Base-by-base conservation (phyloP, 2,797 vertebrate genomes). In the Cyprinella venusta region DNA sequence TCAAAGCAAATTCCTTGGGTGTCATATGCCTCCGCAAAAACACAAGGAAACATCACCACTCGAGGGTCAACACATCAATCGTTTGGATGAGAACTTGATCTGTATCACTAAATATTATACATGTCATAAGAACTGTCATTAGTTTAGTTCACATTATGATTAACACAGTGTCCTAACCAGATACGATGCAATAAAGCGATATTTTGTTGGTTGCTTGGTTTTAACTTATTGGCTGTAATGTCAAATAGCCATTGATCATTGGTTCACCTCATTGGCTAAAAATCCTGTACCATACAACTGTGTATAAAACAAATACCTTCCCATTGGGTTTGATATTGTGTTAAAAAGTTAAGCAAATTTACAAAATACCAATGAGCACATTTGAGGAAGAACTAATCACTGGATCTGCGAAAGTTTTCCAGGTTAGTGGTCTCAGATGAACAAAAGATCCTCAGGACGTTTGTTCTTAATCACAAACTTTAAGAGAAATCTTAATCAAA, bases 301-400 rank as follows among this genome's bases (percentile, higher is more conserved):
- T 72, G 45, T 52, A 52, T 21, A 54, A 72, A 76, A 42, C n/a
- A 76, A 61, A 42, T 61, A 61, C 38, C 8, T 76, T 40, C 33
- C 36, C 21, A 42, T 2, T 42, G 54, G 7, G 15, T 76, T 24
- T 76, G 8, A 40, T 59, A 61, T 15, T 18, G 8, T 61, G n/a
- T 13, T 61, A 42, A 26, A 76, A 24, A 26, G 33, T 67, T 21
- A 67, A 26, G 15, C 74, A 18, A 59, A 56, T 13, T 75, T 75
- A 59, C 52, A 76, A 59, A 61, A 36, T 9, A 61, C 21, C 19
- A 56, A 56, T 15, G 33, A 74, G 18, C 6, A 3, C 12, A 56
- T 74, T 74, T 74, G 71, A 38, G 50, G 30, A 42, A 21, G 36
- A 42, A 61, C 4, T 59, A 76, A 59, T 76, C 5, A 76, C 36